Evolutionary conservation across 53 echinoderm and acorn worm genomes (phyloP).

Genomic region (Echinarachnius parma): DNA sequence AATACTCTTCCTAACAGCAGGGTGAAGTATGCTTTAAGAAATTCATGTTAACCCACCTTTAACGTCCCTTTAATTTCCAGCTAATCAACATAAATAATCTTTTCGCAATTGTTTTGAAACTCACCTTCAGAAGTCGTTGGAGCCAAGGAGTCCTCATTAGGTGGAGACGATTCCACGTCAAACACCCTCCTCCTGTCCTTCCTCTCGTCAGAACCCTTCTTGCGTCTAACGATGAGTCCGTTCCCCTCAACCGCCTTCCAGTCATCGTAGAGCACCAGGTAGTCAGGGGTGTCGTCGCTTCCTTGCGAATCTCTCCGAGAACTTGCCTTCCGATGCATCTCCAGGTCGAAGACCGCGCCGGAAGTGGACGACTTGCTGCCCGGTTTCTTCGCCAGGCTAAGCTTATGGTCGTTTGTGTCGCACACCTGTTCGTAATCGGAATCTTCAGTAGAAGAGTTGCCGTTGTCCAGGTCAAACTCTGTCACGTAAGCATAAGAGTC

Average conservation of each 20-base stretch:
- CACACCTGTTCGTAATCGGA: slow-evolving; percentile 36
- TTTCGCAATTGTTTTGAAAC: neutral
- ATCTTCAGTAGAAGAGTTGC: neutral
- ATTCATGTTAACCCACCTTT: too few relatives aligned
- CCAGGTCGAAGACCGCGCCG: slow-evolving; percentile 13
- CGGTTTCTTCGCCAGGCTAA: neutral
- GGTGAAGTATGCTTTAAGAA: too few relatives aligned
- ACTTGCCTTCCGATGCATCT: slow-evolving; percentile 12
- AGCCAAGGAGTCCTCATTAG: neutral
- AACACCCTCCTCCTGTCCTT: slow-evolving; percentile 21
- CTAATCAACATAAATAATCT: too few relatives aligned
- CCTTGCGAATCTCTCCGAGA: slow-evolving; percentile 12
- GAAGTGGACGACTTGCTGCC: neutral
- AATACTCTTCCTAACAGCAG: too few relatives aligned
- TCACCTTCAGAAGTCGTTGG: slow-evolving; percentile 30
- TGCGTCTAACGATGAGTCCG: slow-evolving; percentile 22
- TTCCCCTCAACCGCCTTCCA: slow-evolving; percentile 42
- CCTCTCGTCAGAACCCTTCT: slow-evolving; percentile 40
- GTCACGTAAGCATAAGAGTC: slow-evolving; percentile 18
- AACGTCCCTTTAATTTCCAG: too few relatives aligned
- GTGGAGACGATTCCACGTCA: slow-evolving; percentile 11
- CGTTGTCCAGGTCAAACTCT: slow-evolving; percentile 16
- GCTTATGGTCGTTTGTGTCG: neutral
- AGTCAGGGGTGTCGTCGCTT: slow-evolving; percentile 1
- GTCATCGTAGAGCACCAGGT: slow-evolving; percentile 36